Evolutionary conservation across 1,140 invertebrate species (phyloP).

Genomic region (Agrypnia vestita): DNA sequence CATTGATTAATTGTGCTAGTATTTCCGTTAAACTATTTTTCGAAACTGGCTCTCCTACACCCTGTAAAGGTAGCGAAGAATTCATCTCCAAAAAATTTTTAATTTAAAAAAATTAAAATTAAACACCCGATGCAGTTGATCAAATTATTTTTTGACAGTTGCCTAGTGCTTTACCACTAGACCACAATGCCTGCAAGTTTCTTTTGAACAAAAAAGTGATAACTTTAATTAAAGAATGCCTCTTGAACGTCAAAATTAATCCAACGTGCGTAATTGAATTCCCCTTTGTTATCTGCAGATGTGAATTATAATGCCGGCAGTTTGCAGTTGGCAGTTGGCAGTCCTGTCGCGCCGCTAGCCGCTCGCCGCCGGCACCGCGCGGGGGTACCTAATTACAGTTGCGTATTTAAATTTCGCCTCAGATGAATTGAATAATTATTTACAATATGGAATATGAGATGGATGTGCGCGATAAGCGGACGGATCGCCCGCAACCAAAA

Average conservation of each 20-base stretch:
- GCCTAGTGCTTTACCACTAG: no score
- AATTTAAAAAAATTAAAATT: no score
- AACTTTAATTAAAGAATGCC: background rate
- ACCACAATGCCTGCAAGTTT: no score
- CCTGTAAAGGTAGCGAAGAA: no score
- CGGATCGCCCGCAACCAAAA: conserved; percentile 14
- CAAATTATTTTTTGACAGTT: no score
- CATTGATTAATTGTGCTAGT: no score
- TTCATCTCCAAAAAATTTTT: no score
- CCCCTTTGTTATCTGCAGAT: background rate
- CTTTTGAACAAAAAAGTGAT: no score
- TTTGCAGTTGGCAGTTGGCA: conserved; percentile 3
- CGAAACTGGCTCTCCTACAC: no score
- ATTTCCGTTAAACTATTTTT: no score
- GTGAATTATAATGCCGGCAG: background rate
- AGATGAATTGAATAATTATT: conserved; percentile 11
- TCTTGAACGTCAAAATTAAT: background rate
- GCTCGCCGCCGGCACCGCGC: background rate
- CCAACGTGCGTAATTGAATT: background rate
- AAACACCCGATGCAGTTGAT: no score
- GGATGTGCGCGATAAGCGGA: background rate
- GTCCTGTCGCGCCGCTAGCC: background rate
- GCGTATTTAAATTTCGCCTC: conserved; percentile 6
- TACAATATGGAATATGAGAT: conserved; percentile 5
- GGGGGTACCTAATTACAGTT: background rate